These are phyloP conservation scores for Lepidonotus clava DNA, from an alignment of 2,888 invertebrate genomes.

Conservation along the genomic window DNA sequence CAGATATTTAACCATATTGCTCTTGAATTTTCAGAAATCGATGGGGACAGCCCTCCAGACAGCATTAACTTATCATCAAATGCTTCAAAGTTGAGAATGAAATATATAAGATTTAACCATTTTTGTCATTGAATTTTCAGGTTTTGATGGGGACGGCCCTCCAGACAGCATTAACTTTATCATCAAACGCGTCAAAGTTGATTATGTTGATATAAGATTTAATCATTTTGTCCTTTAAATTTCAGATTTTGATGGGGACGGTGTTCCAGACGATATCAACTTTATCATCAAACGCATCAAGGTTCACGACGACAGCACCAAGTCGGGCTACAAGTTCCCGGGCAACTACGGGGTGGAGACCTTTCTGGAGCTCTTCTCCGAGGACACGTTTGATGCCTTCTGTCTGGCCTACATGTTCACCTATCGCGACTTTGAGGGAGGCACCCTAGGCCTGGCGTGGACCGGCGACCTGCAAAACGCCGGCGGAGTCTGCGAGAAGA, in stretches of 20 bases:
- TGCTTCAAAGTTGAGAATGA: too few relatives aligned
- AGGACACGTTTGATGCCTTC: conserved; percentile 98
- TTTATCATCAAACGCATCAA: conserved; percentile 98
- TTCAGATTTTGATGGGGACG: conserved; percentile 97
- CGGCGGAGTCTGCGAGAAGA: conserved; percentile 98
- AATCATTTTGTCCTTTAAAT: conserved; percentile 68
- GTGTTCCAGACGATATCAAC: conserved; percentile 94
- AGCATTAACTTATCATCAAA: too few relatives aligned
- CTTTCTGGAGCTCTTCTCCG: conserved; percentile 85
- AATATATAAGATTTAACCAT: not conserved
- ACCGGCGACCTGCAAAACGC: conserved; percentile 90
- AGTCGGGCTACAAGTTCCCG: conserved; percentile 92
- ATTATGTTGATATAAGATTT: not conserved
- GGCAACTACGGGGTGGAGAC: conserved; percentile 72
- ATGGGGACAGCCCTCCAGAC: too few relatives aligned
- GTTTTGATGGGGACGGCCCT: not conserved
- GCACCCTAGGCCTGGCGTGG: conserved; percentile 98
- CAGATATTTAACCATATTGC: not conserved
- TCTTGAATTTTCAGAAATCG: not conserved
- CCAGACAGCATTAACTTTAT: conserved; percentile 86
- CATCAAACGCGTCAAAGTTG: conserved; percentile 97
- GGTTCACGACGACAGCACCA: conserved; percentile 93
- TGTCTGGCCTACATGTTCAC: conserved; percentile 99
- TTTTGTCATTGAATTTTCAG: not conserved
- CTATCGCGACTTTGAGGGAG: conserved; percentile 97